Evolutionary conservation across 2,113 vertebrate genomes (phyloP).

Genomic region (Cavia porcellus): DNA sequence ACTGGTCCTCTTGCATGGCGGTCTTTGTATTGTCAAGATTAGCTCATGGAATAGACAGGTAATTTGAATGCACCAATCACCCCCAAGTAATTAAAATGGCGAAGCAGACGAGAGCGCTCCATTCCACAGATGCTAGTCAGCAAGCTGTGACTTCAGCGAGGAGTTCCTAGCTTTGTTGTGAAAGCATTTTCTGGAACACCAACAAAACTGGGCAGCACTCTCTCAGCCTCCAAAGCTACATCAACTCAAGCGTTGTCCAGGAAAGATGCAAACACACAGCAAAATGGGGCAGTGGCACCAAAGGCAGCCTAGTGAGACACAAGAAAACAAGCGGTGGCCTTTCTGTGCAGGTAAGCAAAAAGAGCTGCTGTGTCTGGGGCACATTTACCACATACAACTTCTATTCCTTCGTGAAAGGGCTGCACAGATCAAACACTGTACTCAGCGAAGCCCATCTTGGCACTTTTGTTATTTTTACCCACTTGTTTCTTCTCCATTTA

Average conservation of each 20-base stretch:
- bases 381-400: neutral
- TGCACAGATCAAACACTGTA: neutral
- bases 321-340: neutral
- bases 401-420: neutral
- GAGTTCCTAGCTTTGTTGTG: slow-evolving; percentile 3
- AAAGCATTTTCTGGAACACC: slow-evolving; percentile 24
- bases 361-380: neutral
- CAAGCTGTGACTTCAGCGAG: neutral
- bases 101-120: slow-evolving; percentile 22
- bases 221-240: neutral
- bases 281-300: neutral
- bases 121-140: slow-evolving; percentile 57
- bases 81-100: slow-evolving; percentile 65
- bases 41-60: slow-evolving; percentile 75
- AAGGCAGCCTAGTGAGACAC: neutral
- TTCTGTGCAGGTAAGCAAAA: neutral
- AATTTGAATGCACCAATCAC: slow-evolving; percentile 73
- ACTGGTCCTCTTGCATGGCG: slow-evolving; percentile 13
- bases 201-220: neutral
- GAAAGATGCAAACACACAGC: neutral
- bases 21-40: slow-evolving; percentile 64
- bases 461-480: neutral
- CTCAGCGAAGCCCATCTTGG: neutral
- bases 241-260: neutral
- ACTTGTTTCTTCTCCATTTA: slow-evolving; percentile 21